Evolutionary conservation across 2,113 vertebrate genomes (phyloP).

Genomic region (Lipotes vexillifer): DNA sequence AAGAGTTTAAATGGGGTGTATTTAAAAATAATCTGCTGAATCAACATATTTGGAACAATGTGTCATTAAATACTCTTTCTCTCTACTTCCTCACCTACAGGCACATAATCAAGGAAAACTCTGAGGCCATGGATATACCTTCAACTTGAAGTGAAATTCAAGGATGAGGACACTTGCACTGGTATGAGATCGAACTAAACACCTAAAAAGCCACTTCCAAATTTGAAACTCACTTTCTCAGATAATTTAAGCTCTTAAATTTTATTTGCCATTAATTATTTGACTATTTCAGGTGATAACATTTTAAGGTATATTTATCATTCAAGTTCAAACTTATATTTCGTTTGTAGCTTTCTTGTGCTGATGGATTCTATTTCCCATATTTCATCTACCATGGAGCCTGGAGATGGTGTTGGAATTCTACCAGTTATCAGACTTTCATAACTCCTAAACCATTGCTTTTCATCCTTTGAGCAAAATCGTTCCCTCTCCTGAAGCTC

Average conservation of each 20-base stretch:
- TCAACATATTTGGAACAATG: neutral
- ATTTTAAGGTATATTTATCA: neutral
- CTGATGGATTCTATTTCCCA: neutral
- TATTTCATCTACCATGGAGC: neutral
- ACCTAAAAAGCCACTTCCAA: neutral
- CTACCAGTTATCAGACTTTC: neutral
- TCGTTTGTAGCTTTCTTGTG: neutral
- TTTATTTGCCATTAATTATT: neutral
- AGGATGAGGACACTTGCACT: neutral
- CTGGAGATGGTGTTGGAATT: neutral
- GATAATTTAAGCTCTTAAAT: neutral
- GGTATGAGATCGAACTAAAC: neutral
- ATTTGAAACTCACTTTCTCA: neutral
- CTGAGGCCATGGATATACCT: neutral
- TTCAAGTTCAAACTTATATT: neutral
- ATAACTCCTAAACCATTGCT: neutral
- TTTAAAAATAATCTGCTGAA: conserved; percentile 36
- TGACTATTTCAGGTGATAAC: neutral
- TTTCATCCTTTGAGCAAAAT: neutral
- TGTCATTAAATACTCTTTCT: neutral
- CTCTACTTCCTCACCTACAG: neutral
- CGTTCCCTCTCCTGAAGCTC: neutral
- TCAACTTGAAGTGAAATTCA: neutral
- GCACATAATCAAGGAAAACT: neutral
- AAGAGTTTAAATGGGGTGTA: neutral